Conservation (phyloP, 2,797 vertebrate genomes). For the Gallinago solitaria region DNA sequence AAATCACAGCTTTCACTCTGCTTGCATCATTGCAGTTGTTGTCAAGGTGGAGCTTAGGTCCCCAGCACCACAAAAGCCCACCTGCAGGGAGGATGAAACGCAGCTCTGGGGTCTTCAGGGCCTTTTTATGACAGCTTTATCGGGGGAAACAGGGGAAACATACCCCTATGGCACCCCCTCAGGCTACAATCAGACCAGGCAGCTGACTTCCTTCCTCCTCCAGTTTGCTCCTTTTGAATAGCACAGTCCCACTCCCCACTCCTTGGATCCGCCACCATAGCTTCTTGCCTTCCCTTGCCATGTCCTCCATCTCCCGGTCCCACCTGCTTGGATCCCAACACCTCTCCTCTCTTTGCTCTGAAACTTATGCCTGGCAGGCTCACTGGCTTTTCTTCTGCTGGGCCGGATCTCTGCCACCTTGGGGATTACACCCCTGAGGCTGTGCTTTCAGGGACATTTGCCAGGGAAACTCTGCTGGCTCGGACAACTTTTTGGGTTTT, state of each 20-base stretch:
- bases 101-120: neutral
- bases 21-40: neutral
- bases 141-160: accelerated
- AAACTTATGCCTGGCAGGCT: neutral
- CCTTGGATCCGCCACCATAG: neutral
- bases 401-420: neutral
- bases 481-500: neutral
- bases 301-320: accelerated
- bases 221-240: neutral
- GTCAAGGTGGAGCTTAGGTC: neutral
- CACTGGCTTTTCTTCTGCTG: neutral
- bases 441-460: neutral
- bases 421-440: neutral
- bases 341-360: neutral
- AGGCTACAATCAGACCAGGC: neutral
- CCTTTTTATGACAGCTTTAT: neutral
- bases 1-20: neutral
- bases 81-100: neutral
- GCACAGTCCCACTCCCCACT: neutral
- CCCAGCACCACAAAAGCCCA: neutral
- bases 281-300: neutral
- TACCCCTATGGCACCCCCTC: accelerated
- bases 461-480: neutral
- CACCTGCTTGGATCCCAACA: neutral
- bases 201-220: neutral